Evolutionary conservation across 1,140 invertebrate genomes (phyloP).

Genomic region (Patella vulgata): DNA sequence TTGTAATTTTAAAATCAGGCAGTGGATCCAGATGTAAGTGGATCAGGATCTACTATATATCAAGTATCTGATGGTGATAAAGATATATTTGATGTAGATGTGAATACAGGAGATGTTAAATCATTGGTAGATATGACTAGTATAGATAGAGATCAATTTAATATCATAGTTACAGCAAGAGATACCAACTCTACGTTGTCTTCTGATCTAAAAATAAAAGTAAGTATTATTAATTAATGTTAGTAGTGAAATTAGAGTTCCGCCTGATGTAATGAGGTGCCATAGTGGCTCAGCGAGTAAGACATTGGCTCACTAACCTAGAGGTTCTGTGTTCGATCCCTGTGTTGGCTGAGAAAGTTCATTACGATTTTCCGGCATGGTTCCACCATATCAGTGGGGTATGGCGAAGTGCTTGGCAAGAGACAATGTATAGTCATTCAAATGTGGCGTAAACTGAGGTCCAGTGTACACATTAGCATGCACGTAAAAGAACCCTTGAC

Average conservation of each 20-base stretch:
- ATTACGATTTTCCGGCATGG: no score
- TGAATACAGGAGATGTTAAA: slow-evolving; percentile 6
- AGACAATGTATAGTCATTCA: no score
- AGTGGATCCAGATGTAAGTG: slow-evolving; percentile 13
- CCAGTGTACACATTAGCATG: no score
- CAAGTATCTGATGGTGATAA: slow-evolving; percentile 4
- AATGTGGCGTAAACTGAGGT: no score
- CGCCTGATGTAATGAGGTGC: background rate
- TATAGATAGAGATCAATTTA: background rate
- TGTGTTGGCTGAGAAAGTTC: no score
- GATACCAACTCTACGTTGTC: slow-evolving; percentile 6
- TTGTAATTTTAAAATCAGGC: no score
- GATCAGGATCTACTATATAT: slow-evolving; percentile 1
- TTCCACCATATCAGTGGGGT: no score
- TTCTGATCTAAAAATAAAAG: background rate
- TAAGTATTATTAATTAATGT: slow-evolving; percentile 2
- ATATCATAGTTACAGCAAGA: slow-evolving; percentile 11
- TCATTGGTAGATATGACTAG: slow-evolving; percentile 12
- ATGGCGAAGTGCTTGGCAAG: no score
- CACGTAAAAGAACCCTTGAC: no score
- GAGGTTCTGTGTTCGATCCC: no score
- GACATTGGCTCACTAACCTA: no score
- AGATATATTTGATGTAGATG: slow-evolving; percentile 10
- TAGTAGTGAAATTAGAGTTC: background rate
- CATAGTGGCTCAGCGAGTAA: no score